Percentiles rank a stretch among this genome's conserved stretches.
These are phyloP conservation scores for Chloropsis hardwickii DNA, from an alignment of 2,113 vertebrate species.

Conservation along the genomic window DNA sequence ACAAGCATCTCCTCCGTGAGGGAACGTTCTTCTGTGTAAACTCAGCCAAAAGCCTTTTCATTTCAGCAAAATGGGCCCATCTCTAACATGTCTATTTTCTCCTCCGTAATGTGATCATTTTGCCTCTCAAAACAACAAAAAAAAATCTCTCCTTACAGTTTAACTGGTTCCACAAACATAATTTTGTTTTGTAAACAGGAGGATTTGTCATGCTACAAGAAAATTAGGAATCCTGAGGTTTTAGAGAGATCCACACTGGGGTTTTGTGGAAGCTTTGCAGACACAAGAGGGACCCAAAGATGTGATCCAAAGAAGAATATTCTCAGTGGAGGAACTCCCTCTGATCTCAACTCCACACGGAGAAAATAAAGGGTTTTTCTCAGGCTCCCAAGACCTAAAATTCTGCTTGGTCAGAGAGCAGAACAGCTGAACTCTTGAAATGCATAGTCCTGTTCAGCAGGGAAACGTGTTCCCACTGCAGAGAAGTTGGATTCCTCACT, in stretches of 20 bases:
- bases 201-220: not conserved
- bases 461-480: fast-evolving
- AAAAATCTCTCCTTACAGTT: not conserved
- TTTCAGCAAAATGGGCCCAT: not conserved
- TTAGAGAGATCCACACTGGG: fast-evolving
- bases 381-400: not conserved
- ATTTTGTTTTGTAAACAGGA: not conserved
- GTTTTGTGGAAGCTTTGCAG: not conserved
- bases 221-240: not conserved
- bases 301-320: not conserved
- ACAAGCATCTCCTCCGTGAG: not conserved
- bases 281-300: not conserved
- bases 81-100: constrained; percentile 10
- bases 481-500: not conserved
- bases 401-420: not conserved
- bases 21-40: not conserved
- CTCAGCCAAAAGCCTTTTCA: constrained; percentile 42
- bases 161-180: not conserved
- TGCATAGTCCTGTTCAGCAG: not conserved
- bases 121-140: not conserved
- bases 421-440: not conserved
- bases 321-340: not conserved
- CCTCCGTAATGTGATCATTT: fast-evolving
- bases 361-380: fast-evolving
- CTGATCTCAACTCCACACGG: not conserved